A percentile compares a stretch with the other conserved stretches of the same genome.
Evolutionary conservation across 2,888 invertebrate genomes (phyloP).

Genomic region (Agrochola circellaris): DNA sequence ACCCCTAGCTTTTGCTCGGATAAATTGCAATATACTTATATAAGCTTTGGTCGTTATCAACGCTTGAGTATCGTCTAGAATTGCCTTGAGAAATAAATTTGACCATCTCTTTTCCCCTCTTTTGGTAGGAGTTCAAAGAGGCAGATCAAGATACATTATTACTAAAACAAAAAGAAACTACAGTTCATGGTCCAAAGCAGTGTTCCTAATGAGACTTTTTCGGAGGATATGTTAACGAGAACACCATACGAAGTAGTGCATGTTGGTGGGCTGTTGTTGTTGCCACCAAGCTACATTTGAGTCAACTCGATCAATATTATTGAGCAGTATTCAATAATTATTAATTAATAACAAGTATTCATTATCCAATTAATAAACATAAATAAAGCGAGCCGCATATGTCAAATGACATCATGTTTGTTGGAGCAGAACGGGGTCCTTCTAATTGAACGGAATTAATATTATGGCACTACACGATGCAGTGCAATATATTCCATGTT

Average conservation of each 20-base stretch:
- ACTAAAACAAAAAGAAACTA: not conserved
- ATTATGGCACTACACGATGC: constrained; percentile 54
- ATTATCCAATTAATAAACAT: constrained; percentile 45
- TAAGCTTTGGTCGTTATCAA: not conserved
- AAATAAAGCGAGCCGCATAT: constrained; percentile 53
- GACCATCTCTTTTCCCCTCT: not conserved
- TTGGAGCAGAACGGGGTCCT: constrained; percentile 62
- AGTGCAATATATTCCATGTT: constrained; percentile 16
- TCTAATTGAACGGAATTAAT: constrained; percentile 76
- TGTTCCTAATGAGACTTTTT: not conserved
- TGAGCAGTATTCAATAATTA: constrained; percentile 1
- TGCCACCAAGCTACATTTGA: not conserved
- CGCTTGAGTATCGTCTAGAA: not conserved
- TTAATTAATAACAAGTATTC: constrained; percentile 33
- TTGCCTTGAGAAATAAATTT: not conserved
- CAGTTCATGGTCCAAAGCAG: not conserved
- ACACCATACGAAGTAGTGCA: not conserved
- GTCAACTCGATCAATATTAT: constrained; percentile 9
- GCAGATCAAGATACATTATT: not conserved
- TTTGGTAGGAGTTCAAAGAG: not conserved
- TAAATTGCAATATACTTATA: not conserved
- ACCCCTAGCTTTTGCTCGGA: not conserved
- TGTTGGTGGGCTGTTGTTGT: not conserved
- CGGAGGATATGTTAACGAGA: not conserved
- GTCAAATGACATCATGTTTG: constrained; percentile 78